phyloP scores from a whole-genome alignment of 2,888 invertebrate species.

The Ischnura elegans region DNA sequence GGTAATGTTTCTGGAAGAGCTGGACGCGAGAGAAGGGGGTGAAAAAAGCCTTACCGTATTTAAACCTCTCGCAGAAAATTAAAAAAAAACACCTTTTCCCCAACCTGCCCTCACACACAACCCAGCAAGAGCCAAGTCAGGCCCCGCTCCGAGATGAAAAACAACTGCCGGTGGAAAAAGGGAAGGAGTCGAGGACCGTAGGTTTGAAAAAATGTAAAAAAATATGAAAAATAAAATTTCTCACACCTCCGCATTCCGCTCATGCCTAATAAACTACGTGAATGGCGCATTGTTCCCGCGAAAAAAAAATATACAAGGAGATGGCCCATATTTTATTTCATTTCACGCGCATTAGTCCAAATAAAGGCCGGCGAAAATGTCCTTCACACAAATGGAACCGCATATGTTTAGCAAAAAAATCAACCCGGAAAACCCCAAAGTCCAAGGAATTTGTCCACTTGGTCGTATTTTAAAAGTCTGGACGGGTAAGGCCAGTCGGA shows the following conservation, averaged over 20 bases:
- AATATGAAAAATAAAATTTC: no score
- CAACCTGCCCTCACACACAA: neutral
- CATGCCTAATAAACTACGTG: neutral
- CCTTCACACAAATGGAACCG: neutral
- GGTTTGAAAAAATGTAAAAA: neutral
- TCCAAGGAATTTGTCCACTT: neutral
- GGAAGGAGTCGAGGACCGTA: neutral
- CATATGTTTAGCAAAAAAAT: neutral
- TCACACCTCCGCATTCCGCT: neutral
- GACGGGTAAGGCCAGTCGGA: neutral
- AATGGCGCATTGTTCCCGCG: neutral
- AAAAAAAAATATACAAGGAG: neutral
- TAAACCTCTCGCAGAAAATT: neutral
- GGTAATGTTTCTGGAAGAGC: constrained; percentile 37
- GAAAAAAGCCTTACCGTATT: neutral
- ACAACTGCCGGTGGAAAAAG: neutral
- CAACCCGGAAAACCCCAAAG: neutral
- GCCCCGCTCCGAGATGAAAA: neutral
- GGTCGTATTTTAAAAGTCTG: constrained; percentile 13
- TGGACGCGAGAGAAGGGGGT: neutral
- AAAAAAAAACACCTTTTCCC: no score
- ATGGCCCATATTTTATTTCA: neutral
- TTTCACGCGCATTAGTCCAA: neutral
- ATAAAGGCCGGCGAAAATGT: neutral
- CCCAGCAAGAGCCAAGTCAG: neutral